Conservation (phyloP, 2,888 invertebrate species). For the Electrophaes corylata region DNA sequence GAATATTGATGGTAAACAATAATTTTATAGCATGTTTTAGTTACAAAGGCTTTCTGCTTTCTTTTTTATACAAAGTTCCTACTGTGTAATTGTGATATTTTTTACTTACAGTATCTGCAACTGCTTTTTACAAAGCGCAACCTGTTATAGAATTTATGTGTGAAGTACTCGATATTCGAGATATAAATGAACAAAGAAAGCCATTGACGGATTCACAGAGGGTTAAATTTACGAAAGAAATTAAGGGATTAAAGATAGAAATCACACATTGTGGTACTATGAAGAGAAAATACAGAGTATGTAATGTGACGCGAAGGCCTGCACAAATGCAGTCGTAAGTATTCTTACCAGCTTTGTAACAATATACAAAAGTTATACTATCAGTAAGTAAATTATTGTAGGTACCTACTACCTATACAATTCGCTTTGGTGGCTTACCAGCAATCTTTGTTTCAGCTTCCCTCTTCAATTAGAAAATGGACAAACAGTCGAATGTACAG, state of each 20-base stretch:
- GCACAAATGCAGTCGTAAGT: conserved; percentile 99
- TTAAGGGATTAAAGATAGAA: conserved; percentile 99
- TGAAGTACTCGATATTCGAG: conserved; percentile 98
- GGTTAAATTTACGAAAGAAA: conserved; percentile 99
- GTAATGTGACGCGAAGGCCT: conserved; percentile 99
- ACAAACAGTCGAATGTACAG: conserved; percentile 99
- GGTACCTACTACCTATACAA: background rate
- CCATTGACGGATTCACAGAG: conserved; percentile 99
- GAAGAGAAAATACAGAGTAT: conserved; percentile 99
- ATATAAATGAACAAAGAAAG: conserved; percentile 97
- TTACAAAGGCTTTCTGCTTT: background rate
- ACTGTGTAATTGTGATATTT: background rate
- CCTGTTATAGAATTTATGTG: conserved; percentile 99
- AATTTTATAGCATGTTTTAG: background rate
- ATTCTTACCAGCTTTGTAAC: background rate
- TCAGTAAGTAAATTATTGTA: too few relatives aligned
- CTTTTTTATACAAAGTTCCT: background rate
- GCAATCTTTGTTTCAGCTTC: conserved; percentile 77
- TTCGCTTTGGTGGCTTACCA: background rate
- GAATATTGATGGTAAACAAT: conserved; percentile 97
- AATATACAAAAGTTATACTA: too few relatives aligned
- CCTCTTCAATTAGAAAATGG: conserved; percentile 99
- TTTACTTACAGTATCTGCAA: conserved; percentile 94
- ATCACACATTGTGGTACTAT: conserved; percentile 99
- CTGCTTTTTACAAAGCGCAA: conserved; percentile 99